Base-by-base conservation (phyloP, 2,797 vertebrate species). In the Pyrocephalus nanus region DNA sequence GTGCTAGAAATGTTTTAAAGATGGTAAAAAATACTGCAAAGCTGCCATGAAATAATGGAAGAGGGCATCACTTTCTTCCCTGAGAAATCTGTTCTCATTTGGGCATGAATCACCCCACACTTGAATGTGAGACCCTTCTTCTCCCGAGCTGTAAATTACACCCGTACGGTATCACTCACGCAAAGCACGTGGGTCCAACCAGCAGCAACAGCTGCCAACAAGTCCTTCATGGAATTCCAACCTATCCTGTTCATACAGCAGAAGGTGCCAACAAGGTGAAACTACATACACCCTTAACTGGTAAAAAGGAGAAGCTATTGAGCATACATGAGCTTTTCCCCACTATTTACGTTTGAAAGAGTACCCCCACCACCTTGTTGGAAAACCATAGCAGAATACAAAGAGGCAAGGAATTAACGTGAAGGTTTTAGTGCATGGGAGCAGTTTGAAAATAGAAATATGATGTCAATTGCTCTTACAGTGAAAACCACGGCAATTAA, bases 1-100 rank as follows among this genome's bases (percentile, higher is more conserved):
- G 50, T 90, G 71, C 43, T 80, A 92, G 47, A 92, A 95, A 90
- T 83, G n/a, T 79, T 96, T 87, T 86, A 50, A 94, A 92, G 53
- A 96, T 21, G 10, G 60, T 27, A 72, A 92, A 83, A 93, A 70
- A 30, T 19, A 42, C 85, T 88, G 34, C 57, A 86, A 94, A 93
- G 48, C 27, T 51, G 42, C 40, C 58, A 83, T 22, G 36, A 87
- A 88, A 88, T 83, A 89, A 89, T 90, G 43, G 70, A 87, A 90
- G 32, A 85, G 36, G 48, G n/a, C 34, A 92, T 34, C 51, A 45
- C 64, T 72, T 90, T 88, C 61, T 80, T 85, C 38, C 29, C 36
- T 40, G 47, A 93, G 64, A 93, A 94, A 92, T 80, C 67, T 87
- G 18, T 67, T 95, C 75, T 57, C 50, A 58, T 93, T 78, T 90